Evolutionary conservation across 2,797 vertebrate species (phyloP).

Genomic region (Enteromius viviparus): DNA sequence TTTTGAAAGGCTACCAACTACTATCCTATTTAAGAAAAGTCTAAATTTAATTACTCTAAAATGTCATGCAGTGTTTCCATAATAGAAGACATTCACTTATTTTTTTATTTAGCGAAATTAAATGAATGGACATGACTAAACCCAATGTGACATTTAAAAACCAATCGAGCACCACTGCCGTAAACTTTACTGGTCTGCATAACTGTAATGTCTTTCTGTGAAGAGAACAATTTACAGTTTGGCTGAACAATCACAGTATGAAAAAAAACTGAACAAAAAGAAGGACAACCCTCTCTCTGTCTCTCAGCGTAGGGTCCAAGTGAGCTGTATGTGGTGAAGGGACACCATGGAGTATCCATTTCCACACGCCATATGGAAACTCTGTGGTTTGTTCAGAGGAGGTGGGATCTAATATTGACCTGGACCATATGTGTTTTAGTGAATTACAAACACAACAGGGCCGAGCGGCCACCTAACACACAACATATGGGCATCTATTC

Average conservation of each 20-base stretch:
- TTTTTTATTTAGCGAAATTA: background rate
- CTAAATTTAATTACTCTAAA: background rate
- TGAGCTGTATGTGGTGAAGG: constrained; percentile 71
- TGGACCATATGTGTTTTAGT: constrained; percentile 84
- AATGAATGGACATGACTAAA: background rate
- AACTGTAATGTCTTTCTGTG: background rate
- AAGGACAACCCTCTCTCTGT: constrained; percentile 13
- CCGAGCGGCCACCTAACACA: constrained; percentile 82
- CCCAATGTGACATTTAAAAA: background rate
- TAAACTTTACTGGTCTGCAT: background rate
- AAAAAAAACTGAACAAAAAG: background rate
- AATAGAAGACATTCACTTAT: background rate
- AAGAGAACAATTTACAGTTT: background rate
- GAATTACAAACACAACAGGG: constrained; percentile 83
- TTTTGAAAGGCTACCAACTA: background rate
- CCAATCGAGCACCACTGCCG: background rate
- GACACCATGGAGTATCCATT: constrained; percentile 67
- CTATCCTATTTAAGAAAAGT: background rate
- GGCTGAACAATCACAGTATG: background rate
- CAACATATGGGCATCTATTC: constrained; percentile 85
- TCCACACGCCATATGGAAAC: constrained; percentile 88
- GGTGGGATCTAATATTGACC: constrained; percentile 88
- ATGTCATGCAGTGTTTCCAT: background rate
- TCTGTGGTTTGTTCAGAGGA: constrained; percentile 85
- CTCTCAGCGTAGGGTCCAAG: constrained; percentile 42